Evolutionary conservation across 2,113 vertebrate genomes (phyloP), one percentile per base, ranked within the genome.

Genomic region (Pterophyllum scalare): DNA sequence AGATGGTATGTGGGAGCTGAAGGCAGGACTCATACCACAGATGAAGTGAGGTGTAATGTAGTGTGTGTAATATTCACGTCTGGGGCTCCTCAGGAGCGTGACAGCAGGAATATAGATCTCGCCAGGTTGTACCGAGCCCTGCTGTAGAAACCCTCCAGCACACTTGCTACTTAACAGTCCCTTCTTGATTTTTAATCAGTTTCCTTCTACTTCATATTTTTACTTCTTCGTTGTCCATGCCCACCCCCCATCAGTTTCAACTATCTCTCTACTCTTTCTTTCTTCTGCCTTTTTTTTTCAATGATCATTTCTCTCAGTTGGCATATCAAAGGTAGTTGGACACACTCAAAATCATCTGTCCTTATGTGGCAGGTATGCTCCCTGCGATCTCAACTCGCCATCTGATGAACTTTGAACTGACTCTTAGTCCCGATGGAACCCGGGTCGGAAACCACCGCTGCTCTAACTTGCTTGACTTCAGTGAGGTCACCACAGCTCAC

Each of bases 341-440:
- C 17, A 58, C 14, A 9, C 64, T 56, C 12, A 35, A 43, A 67
- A 33, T 82, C 67, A 10, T n/a, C 33, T 81, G 81, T 83, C 9
- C 83, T 76, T 88, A 57, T 5, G 84, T 62, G 20, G 6, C 88
- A 99, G 98, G 98, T 31, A 97, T 99, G 98, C 95, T 99, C 5
- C 98, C 98, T 0, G 96, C 97, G 13, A 94, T 99, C 91, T 99
- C 98, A 77, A 99, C 98, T 2, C 96, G 97, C 11, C 95, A 97
- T 15, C 96, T 99, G 74, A 97, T 95, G 88, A 98, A 98, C 95
- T 98, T 99, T 56, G 97, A 99, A 72, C 94, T 98, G 87, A 98
- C 97, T 1, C 97, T 99, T 28, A 98, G 98, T 81, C 97, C 96
- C 0, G 98, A 99, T 17, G 98, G 98, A 46, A 97, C 96, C 1